Conservation (phyloP, 2,797 vertebrate species). For the Takifugu rubripes region DNA sequence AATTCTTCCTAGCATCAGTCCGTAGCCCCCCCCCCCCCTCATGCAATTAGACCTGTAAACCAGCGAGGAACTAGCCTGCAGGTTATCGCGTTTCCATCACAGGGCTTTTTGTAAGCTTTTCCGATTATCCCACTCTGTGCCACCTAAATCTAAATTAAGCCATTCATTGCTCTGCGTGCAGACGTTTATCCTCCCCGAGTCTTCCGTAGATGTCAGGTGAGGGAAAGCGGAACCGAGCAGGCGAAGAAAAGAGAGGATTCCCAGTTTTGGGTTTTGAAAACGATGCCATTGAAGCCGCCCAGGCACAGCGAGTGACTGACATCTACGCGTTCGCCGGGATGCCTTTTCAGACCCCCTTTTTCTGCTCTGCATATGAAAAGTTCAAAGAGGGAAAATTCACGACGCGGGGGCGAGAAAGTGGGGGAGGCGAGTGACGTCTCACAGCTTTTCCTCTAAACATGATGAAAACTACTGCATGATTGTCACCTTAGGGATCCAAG, state of each 20-base stretch:
- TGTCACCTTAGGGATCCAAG: constrained; percentile 27
- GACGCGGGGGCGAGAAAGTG: constrained; percentile 18
- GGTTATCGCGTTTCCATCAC: constrained; percentile 67
- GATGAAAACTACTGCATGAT: constrained; percentile 21
- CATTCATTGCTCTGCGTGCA: constrained; percentile 64
- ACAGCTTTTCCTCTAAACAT: constrained; percentile 1
- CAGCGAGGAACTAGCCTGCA: constrained; percentile 65
- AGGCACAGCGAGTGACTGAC: constrained; percentile 20
- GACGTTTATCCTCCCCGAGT: constrained; percentile 52
- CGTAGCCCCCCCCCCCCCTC: constrained; percentile 53
- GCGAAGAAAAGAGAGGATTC: constrained; percentile 51
- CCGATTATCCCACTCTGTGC: constrained; percentile 72
- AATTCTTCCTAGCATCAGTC: constrained; percentile 48
- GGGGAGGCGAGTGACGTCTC: constrained; percentile 38
- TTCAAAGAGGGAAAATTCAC: constrained; percentile 34
- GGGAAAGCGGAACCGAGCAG: constrained; percentile 40
- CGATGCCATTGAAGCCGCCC: constrained; percentile 20
- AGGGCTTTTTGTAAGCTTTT: constrained; percentile 70
- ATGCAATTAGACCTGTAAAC: constrained; percentile 68
- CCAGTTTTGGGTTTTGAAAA: constrained; percentile 51
- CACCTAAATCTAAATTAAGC: constrained; percentile 71
- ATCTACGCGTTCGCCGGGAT: constrained; percentile 37
- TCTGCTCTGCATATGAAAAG: constrained; percentile 38
- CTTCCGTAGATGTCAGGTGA: constrained; percentile 45
- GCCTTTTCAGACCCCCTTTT: constrained; percentile 38